These are phyloP conservation scores for Dynastes tityus DNA, from an alignment of 2,888 invertebrate species.

Conservation along the genomic window DNA sequence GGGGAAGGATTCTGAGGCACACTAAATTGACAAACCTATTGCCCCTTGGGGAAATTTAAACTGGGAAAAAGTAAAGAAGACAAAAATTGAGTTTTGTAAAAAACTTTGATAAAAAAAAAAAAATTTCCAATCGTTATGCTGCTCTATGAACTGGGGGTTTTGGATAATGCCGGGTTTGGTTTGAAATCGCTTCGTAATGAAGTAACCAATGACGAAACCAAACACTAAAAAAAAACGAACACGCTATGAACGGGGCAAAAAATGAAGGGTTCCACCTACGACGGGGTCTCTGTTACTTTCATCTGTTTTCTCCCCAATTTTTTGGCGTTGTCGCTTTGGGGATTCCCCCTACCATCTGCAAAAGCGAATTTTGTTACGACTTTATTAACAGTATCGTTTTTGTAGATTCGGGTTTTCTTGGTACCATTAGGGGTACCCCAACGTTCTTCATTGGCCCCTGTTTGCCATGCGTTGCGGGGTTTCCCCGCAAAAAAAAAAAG, in stretches of 20 bases:
- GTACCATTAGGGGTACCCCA: conserved; percentile 67
- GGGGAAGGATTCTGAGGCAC: conserved; percentile 75
- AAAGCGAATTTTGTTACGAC: conserved; percentile 28
- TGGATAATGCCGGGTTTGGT: conserved; percentile 79
- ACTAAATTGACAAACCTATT: conserved; percentile 85
- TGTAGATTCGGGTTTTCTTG: conserved; percentile 45
- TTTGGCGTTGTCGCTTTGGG: conserved; percentile 58
- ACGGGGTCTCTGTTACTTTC: conserved; percentile 72
- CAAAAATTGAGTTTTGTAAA: conserved; percentile 20
- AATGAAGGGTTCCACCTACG: conserved; percentile 85
- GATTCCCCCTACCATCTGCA: conserved; percentile 54
- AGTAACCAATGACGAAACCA: conserved; percentile 88
- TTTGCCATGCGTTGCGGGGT: conserved; percentile 79
- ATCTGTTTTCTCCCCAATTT: conserved; percentile 65
- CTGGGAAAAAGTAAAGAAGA: conserved; percentile 65
- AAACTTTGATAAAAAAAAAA: conserved; percentile 57
- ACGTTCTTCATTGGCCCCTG: conserved; percentile 78
- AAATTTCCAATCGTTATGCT: conserved; percentile 81
- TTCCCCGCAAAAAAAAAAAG: conserved; percentile 71
- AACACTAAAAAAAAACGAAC: conserved; percentile 86
- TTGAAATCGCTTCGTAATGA: conserved; percentile 86
- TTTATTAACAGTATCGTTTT: conserved; percentile 39
- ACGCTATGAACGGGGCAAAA: conserved; percentile 86
- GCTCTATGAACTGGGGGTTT: conserved; percentile 84
- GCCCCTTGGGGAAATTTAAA: too few relatives aligned